Base-by-base conservation (phyloP, 2,888 invertebrate species). In the Scrobipalpa costella region DNA sequence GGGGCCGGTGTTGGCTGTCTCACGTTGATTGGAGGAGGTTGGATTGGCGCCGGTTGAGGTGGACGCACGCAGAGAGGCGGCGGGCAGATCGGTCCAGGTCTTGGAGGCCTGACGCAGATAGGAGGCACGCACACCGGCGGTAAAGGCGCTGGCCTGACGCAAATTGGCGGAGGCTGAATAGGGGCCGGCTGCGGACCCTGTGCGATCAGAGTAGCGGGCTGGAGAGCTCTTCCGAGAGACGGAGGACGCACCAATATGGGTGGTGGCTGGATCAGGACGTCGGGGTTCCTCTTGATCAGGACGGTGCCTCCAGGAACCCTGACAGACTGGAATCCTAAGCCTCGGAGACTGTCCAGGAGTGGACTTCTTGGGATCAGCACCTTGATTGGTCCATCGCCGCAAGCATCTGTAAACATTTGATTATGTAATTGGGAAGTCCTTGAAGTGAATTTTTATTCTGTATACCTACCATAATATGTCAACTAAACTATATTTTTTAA, bases 211-310 rank as follows among this genome's bases (percentile, higher is more conserved):
- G 86, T 75, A 0, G 84, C 83, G 0, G 85, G 86, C 0, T 76
- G 74, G 0, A 88, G 79, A 0, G 82, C 72, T 0, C 75, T 73
- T 1, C n/a, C 50, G 0, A 83, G 85, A 0, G 73, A 75, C 0
- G 87, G 75, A 0, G 84, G 79, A 0, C 50, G n/a, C 38, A 66
- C 34, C 3, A 67, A 38, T 68, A 89, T 84, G 0, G 88, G 73
- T 0, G 89, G 86, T 0, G 87, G 86, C 50, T 86, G 86, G 66
- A 89, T 83, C 63, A 84, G 64, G 0, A 85, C 76, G 67, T 85
- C 85, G 1, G 88, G 87, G 34, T 79, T 76, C 0, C 76, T 72
- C 8, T 73, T 71, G 62, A 88, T 67, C 79, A 67, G 86, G 72
- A 89, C 77, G 2, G 75, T 77, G 6, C 89, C 89, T 0, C 88